Percentiles rank a stretch among this genome's conserved stretches.
Evolutionary conservation across 2,113 vertebrate species (phyloP).

Genomic region (Esox niger): DNA sequence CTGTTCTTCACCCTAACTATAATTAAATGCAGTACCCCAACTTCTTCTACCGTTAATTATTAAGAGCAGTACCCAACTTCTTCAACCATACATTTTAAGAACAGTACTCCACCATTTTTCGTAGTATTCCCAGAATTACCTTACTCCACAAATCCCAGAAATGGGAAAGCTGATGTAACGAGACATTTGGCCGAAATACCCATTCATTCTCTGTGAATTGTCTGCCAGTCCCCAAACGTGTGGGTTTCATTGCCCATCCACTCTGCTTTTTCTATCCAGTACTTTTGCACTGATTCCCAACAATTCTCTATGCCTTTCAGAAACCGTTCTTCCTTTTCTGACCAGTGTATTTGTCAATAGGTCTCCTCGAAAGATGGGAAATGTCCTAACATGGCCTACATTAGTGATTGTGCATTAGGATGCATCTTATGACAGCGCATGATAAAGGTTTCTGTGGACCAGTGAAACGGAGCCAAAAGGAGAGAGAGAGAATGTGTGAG

Average conservation of each 20-base stretch:
- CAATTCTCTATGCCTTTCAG: neutral
- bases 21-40: no score
- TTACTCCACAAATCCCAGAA: neutral
- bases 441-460: neutral
- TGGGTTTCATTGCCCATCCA: neutral
- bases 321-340: no score
- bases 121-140: neutral
- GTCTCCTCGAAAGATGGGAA: no score
- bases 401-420: neutral
- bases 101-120: no score
- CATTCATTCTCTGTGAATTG: conserved; percentile 13
- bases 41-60: no score
- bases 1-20: no score
- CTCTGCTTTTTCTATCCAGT: neutral
- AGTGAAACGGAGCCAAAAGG: neutral
- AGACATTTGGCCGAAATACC: conserved; percentile 8
- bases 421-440: neutral
- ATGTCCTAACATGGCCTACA: neutral
- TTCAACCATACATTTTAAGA: no score
- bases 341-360: no score
- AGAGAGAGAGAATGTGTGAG: neutral
- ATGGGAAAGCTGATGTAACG: neutral
- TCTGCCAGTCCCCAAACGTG: neutral
- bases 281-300: neutral
- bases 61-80: no score